Percentiles rank a stretch among this genome's conserved stretches.
phyloP scores from a whole-genome alignment of 2,113 vertebrate genomes.

The Stegastes partitus region DNA sequence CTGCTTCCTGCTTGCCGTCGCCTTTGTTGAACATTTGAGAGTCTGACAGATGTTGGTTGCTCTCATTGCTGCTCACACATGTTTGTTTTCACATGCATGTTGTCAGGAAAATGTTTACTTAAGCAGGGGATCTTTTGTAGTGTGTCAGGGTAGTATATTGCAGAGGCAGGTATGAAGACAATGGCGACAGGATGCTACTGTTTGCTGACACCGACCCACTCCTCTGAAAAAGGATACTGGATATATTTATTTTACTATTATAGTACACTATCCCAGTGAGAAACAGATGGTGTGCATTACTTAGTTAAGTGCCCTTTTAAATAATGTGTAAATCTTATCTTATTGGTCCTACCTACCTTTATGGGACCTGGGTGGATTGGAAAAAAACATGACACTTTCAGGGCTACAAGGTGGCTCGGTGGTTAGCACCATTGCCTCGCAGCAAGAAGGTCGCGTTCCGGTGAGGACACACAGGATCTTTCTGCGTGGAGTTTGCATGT shows the following conservation, averaged over 20 bases:
- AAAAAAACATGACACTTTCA: neutral
- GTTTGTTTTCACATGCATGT: slow-evolving; percentile 54
- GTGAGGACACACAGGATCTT: too few species aligned
- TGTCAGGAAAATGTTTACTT: slow-evolving; percentile 48
- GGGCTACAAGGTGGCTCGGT: too few species aligned
- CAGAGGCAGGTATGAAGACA: slow-evolving; percentile 22
- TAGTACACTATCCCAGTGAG: slow-evolving; percentile 10
- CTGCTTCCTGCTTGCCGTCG: slow-evolving; percentile 11
- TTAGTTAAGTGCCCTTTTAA: slow-evolving; percentile 11
- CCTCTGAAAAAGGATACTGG: neutral
- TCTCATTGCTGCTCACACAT: slow-evolving; percentile 21
- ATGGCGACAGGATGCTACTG: slow-evolving; percentile 55
- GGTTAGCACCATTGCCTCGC: too few species aligned
- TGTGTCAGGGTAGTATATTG: slow-evolving; percentile 16
- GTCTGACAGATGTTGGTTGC: slow-evolving; percentile 36
- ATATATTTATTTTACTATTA: slow-evolving; percentile 26
- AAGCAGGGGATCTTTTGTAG: slow-evolving; percentile 8
- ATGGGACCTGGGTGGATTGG: neutral
- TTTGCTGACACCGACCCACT: slow-evolving; percentile 49
- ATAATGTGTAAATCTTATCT: neutral
- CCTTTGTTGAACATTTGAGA: slow-evolving; percentile 2
- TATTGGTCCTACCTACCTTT: neutral
- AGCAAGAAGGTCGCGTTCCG: too few species aligned
- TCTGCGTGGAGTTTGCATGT: too few species aligned
- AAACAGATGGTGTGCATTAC: slow-evolving; percentile 20